These are phyloP conservation scores for Pteria penguin DNA, from an alignment of 2,888 invertebrate species.

Conservation along the genomic window DNA sequence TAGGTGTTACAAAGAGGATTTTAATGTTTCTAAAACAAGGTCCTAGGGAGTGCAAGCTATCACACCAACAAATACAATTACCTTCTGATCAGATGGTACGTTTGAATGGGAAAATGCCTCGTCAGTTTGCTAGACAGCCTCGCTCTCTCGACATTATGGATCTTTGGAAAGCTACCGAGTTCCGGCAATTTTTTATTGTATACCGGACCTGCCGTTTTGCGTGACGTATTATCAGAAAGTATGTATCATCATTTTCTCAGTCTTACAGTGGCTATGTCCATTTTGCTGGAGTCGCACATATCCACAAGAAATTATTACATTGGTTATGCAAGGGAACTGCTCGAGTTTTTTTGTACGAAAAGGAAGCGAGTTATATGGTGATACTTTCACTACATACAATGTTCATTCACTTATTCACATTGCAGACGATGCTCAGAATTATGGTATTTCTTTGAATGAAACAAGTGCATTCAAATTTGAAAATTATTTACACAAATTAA, in stretches of 20 bases:
- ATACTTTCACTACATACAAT: slow-evolving; percentile 50
- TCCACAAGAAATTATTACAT: slow-evolving; percentile 23
- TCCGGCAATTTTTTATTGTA: slow-evolving; percentile 66
- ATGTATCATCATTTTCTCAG: slow-evolving; percentile 47
- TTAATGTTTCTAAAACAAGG: slow-evolving; percentile 61
- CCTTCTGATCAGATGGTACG: slow-evolving; percentile 20
- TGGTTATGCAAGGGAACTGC: slow-evolving; percentile 41
- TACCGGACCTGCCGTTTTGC: slow-evolving; percentile 53
- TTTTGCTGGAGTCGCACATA: slow-evolving; percentile 20
- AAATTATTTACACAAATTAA: slow-evolving; percentile 41
- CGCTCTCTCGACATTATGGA: slow-evolving; percentile 57
- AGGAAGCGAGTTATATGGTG: slow-evolving; percentile 18
- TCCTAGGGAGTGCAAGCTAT: slow-evolving; percentile 28
- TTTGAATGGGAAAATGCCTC: slow-evolving; percentile 24
- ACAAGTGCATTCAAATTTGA: slow-evolving; percentile 46
- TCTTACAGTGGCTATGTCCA: slow-evolving; percentile 39
- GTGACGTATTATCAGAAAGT: slow-evolving; percentile 19
- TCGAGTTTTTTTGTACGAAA: slow-evolving; percentile 38
- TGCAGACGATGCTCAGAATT: slow-evolving; percentile 35
- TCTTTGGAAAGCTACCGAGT: slow-evolving; percentile 73
- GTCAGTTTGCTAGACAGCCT: slow-evolving; percentile 67
- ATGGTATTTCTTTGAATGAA: slow-evolving; percentile 31
- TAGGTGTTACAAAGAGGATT: slow-evolving; percentile 70
- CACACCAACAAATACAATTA: neutral
- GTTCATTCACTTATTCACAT: slow-evolving; percentile 43